Evolutionary conservation across 2,888 invertebrate genomes (phyloP).

Genomic region (Octodonta nipae): DNA sequence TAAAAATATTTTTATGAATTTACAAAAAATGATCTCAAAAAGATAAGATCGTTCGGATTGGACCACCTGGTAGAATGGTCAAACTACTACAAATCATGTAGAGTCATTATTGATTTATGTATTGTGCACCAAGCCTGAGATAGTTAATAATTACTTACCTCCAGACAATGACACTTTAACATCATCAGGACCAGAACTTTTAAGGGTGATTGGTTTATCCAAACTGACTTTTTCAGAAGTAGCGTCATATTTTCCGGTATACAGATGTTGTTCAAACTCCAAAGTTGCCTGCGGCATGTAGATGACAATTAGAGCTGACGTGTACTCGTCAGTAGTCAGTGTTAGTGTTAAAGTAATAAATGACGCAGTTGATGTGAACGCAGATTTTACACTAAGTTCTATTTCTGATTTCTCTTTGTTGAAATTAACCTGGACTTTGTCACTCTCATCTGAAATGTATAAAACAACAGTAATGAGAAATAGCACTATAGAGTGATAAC

Average conservation of each 20-base stretch:
- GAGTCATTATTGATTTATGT: too few relatives aligned
- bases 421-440: too few relatives aligned
- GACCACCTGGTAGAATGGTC: too few relatives aligned
- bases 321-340: conserved; percentile 7
- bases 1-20: too few relatives aligned
- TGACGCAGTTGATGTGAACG: conserved; percentile 1
- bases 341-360: conserved; percentile 9
- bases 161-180: conserved; percentile 3
- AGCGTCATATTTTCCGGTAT: conserved; percentile 14
- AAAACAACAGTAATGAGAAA: too few relatives aligned
- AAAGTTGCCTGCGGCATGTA: conserved; percentile 4
- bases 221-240: conserved; percentile 8
- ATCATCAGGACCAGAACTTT: background rate
- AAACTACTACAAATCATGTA: too few relatives aligned
- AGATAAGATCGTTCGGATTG: too few relatives aligned
- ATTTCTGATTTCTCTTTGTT: too few relatives aligned
- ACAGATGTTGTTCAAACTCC: conserved; percentile 14
- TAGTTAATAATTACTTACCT: background rate
- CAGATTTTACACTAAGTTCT: background rate
- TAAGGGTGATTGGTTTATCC: conserved; percentile 5
- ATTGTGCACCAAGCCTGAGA: too few relatives aligned
- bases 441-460: too few relatives aligned
- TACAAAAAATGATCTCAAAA: too few relatives aligned
- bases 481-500: too few relatives aligned
- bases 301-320: conserved; percentile 9